Conservation (phyloP, 2,888 invertebrate species). For the Ichneumon xanthorius region DNA sequence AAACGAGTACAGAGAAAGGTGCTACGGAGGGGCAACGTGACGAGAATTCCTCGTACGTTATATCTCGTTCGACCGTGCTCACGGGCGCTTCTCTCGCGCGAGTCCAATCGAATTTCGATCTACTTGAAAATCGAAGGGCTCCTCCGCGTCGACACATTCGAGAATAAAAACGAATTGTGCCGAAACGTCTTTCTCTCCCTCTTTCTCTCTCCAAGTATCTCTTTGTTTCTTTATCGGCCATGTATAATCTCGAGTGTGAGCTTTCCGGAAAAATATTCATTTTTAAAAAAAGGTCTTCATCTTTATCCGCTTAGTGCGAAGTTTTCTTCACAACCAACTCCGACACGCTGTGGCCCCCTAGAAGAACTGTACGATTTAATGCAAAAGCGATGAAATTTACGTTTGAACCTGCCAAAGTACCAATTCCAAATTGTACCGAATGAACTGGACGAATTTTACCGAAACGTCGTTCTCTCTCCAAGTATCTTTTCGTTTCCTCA, state of each 20-base stretch:
- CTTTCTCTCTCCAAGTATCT: background rate
- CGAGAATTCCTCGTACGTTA: slow-evolving; percentile 42
- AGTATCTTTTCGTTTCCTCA: background rate
- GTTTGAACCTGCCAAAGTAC: background rate
- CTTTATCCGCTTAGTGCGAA: background rate
- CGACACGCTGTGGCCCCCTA: background rate
- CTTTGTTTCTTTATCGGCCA: background rate
- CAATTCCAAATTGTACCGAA: too few relatives aligned
- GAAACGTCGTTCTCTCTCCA: background rate
- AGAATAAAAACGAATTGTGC: slow-evolving; percentile 29
- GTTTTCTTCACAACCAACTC: background rate
- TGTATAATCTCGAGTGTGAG: background rate
- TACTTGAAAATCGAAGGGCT: slow-evolving; percentile 14
- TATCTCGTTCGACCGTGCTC: slow-evolving; percentile 13
- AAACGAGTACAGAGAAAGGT: slow-evolving; percentile 12
- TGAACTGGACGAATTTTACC: slow-evolving; percentile 6
- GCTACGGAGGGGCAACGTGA: slow-evolving; percentile 50
- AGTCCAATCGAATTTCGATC: slow-evolving; percentile 25
- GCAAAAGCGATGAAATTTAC: background rate
- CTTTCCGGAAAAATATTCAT: background rate
- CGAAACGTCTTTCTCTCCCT: background rate
- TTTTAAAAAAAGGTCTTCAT: background rate
- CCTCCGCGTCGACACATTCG: slow-evolving; percentile 8
- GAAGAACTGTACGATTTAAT: too few relatives aligned
- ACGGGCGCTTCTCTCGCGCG: slow-evolving; percentile 4